These are phyloP conservation scores for Drosophila miranda DNA, from an alignment of 1,140 invertebrate genomes.

Conservation along the genomic window DNA sequence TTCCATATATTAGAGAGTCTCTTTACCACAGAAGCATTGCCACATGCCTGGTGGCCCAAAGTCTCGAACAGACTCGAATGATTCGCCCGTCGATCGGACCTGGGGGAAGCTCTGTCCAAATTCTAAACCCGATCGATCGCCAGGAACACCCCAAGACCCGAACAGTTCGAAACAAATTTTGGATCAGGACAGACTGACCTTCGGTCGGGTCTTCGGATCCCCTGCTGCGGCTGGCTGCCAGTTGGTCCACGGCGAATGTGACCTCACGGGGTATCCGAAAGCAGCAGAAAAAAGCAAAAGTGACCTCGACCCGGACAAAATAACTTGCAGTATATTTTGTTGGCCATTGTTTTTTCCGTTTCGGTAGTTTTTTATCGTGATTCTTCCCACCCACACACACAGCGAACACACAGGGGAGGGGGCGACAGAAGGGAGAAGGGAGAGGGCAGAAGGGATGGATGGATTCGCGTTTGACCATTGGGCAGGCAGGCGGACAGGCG, in stretches of 20 bases:
- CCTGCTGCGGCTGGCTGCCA: too few species aligned
- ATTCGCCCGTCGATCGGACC: background rate
- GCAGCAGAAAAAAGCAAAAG: conserved; percentile 14
- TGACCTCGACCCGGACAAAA: conserved; percentile 64
- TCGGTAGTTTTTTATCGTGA: conserved; percentile 17
- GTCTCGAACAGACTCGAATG: background rate
- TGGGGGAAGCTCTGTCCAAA: too few species aligned
- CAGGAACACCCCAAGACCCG: too few species aligned
- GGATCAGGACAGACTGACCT: background rate
- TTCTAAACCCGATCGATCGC: too few species aligned
- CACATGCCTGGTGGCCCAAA: too few species aligned
- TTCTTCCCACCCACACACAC: conserved; percentile 1
- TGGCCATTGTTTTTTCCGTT: conserved; percentile 22
- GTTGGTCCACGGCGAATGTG: background rate
- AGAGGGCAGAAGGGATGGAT: too few species aligned
- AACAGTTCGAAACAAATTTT: too few species aligned
- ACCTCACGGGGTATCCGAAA: conserved; percentile 27
- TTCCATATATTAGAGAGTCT: too few species aligned
- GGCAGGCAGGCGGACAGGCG: conserved; percentile 12
- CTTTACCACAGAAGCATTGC: too few species aligned
- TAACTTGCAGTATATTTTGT: conserved; percentile 41
- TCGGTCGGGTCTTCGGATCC: too few species aligned
- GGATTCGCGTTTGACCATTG: conserved; percentile 27
- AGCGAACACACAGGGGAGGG: too few species aligned
- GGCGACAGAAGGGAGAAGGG: accelerated